phyloP scores from a whole-genome alignment of 2,888 invertebrate species.

The Endomychus coccineus region DNA sequence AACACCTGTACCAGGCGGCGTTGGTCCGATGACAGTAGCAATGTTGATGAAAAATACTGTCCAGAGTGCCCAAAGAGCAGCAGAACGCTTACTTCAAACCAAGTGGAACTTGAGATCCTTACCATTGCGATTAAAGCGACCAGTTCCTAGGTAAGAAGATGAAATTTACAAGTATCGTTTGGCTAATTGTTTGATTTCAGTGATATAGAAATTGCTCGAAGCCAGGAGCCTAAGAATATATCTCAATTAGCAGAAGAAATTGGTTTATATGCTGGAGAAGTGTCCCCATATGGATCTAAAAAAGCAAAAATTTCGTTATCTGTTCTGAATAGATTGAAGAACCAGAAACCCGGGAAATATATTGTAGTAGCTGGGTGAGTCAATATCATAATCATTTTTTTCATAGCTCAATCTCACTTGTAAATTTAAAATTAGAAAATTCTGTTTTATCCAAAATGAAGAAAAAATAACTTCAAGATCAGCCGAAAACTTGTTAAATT shows the following conservation, averaged over 20 bases:
- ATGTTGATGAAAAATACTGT: constrained; percentile 96
- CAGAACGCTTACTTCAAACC: constrained; percentile 50
- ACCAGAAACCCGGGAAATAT: constrained; percentile 75
- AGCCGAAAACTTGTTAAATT: no score
- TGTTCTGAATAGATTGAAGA: constrained; percentile 65
- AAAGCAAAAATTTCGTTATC: constrained; percentile 89
- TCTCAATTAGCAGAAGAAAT: constrained; percentile 71
- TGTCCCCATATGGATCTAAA: constrained; percentile 84
- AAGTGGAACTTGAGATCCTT: constrained; percentile 68
- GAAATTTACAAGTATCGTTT: not conserved
- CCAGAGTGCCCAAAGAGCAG: constrained; percentile 64
- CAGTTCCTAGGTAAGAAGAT: constrained; percentile 73
- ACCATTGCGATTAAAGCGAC: constrained; percentile 54
- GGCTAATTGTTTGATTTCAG: constrained; percentile 42
- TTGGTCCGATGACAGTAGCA: constrained; percentile 99
- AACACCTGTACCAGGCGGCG: constrained; percentile 94
- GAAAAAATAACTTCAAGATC: no score
- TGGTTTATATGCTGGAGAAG: constrained; percentile 70
- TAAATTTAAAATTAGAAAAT: no score
- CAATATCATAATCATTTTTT: no score
- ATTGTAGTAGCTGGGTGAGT: constrained; percentile 89
- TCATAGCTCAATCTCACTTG: no score
- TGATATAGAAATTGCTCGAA: constrained; percentile 85
- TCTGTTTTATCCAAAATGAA: no score
- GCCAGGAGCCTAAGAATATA: constrained; percentile 83